phyloP scores from a whole-genome alignment of 2,113 vertebrate genomes.

The Saccopteryx leptura region DNA sequence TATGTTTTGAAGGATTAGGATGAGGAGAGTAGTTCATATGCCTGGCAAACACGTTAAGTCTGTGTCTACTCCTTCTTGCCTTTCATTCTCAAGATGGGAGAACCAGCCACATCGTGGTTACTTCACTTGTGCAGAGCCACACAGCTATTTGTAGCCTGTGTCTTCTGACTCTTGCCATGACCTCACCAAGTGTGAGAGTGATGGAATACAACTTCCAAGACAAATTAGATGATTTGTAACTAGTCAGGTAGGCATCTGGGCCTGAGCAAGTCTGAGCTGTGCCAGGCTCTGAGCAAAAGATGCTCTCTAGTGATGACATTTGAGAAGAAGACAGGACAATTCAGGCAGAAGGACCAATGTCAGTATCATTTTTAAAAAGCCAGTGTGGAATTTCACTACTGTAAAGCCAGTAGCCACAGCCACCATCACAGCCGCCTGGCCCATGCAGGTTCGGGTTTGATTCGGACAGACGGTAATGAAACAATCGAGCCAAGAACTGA shows the following conservation, averaged over 20 bases:
- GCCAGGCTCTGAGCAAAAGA: not conserved
- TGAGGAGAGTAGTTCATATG: not conserved
- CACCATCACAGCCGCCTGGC: too few relatives aligned
- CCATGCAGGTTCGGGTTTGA: too few relatives aligned
- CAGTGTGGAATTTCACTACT: not conserved
- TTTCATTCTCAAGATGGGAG: not conserved
- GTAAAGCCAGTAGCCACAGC: too few relatives aligned
- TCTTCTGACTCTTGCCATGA: not conserved
- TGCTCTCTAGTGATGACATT: not conserved
- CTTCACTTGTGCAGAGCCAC: not conserved
- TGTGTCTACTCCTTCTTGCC: not conserved
- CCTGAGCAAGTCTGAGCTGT: not conserved
- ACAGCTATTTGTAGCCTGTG: not conserved
- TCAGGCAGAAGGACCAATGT: not conserved
- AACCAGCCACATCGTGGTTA: not conserved
- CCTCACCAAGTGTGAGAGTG: not conserved
- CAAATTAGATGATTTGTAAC: not conserved
- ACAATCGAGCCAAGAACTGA: too few relatives aligned
- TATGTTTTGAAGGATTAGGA: not conserved
- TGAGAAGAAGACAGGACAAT: not conserved
- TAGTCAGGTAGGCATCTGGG: not conserved
- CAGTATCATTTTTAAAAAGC: not conserved
- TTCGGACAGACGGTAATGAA: too few relatives aligned
- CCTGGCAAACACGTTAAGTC: not conserved
- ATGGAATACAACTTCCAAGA: not conserved